Conservation (phyloP, 1,140 invertebrate species). For the Cephus cinctus region DNA sequence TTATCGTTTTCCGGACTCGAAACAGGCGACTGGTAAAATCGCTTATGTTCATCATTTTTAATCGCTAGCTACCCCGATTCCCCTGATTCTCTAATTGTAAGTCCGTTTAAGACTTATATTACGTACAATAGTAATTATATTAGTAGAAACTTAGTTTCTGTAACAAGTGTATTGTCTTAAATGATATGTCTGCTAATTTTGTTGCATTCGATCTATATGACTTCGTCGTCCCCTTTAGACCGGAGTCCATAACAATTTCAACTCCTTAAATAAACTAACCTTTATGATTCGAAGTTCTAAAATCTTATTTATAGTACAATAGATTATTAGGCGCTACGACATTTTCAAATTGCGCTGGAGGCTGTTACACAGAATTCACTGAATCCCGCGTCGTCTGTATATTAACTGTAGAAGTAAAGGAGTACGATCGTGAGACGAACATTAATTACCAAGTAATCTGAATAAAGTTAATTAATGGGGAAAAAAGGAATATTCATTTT, state of each 20-base stretch:
- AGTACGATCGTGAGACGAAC: conserved; percentile 35
- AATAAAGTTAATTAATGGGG: too few species aligned
- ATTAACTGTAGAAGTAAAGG: conserved; percentile 29
- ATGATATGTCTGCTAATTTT: conserved; percentile 58
- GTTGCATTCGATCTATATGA: conserved; percentile 36
- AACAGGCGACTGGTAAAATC: too few species aligned
- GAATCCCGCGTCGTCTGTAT: conserved; percentile 20
- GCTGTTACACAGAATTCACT: conserved; percentile 34
- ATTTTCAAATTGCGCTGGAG: conserved; percentile 31
- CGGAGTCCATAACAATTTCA: conserved; percentile 43
- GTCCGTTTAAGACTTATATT: conserved; percentile 37
- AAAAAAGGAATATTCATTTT: too few species aligned
- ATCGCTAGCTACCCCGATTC: conserved; percentile 23
- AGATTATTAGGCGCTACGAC: conserved; percentile 35
- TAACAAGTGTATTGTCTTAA: conserved; percentile 57
- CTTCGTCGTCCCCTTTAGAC: conserved; percentile 30
- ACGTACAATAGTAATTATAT: conserved; percentile 47
- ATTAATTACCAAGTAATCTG: too few species aligned
- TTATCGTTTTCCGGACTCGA: conserved; percentile 26
- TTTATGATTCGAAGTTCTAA: conserved; percentile 36
- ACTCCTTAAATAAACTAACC: conserved; percentile 46
- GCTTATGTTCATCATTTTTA: conserved; percentile 4
- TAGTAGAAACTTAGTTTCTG: conserved; percentile 54
- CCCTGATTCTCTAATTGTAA: conserved; percentile 30
- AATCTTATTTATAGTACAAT: conserved; percentile 37